Conservation (phyloP, 1,140 invertebrate species). For the Oncopodura yosiiana region DNA sequence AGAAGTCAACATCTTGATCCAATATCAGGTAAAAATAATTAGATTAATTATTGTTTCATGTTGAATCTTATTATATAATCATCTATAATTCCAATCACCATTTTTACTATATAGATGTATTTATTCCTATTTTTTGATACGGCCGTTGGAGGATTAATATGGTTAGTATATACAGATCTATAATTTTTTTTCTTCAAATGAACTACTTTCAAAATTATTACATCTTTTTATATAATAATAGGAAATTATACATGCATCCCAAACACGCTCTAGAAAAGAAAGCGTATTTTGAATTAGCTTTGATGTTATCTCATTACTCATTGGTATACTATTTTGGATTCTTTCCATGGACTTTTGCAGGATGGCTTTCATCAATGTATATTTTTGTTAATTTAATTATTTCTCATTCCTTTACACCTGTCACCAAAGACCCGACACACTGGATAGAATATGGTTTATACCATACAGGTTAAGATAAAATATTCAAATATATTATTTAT, state of each 20-base stretch:
- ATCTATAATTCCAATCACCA: too few species aligned
- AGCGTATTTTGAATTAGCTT: background rate
- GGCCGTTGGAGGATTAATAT: too few species aligned
- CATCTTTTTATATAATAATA: too few species aligned
- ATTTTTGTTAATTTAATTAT: constrained; percentile 20
- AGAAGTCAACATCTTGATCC: constrained; percentile 6
- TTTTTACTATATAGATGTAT: too few species aligned
- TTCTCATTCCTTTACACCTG: constrained; percentile 20
- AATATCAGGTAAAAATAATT: constrained; percentile 20
- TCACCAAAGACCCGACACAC: constrained; percentile 11
- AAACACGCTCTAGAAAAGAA: background rate
- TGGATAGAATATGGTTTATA: constrained; percentile 19
- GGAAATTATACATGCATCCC: constrained; percentile 1
- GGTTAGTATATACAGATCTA: too few species aligned
- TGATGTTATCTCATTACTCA: constrained; percentile 19
- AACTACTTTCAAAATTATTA: too few species aligned
- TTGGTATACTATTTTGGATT: constrained; percentile 16
- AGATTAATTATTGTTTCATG: too few species aligned
- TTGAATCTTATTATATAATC: too few species aligned
- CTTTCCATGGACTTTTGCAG: constrained; percentile 12
- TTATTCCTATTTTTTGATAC: too few species aligned
- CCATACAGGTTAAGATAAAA: constrained; percentile 4
- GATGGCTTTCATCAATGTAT: constrained; percentile 22
- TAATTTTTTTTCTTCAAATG: too few species aligned
- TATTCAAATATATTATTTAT: too few species aligned